A percentile compares a stretch with the other conserved stretches of the same genome.
Conservation (phyloP, 2,888 invertebrate species). For the Drosophila nr. perissopoda region DNA sequence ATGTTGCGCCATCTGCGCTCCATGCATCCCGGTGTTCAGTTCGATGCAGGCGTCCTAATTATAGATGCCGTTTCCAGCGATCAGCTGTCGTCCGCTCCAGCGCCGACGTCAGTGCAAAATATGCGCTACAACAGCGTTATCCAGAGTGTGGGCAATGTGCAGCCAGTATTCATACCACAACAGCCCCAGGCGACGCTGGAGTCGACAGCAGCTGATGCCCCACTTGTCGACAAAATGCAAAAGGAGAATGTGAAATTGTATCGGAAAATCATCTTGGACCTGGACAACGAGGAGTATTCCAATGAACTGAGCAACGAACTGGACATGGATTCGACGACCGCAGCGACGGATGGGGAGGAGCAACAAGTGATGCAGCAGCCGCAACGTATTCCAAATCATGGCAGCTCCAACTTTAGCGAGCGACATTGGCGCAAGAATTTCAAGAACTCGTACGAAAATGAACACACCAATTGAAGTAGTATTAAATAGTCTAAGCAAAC, state of each 20-base stretch:
- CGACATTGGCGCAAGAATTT: slow-evolving; percentile 86
- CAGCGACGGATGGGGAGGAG: slow-evolving; percentile 7
- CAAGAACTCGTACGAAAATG: slow-evolving; percentile 74
- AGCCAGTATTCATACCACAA: slow-evolving; percentile 62
- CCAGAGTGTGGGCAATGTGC: slow-evolving; percentile 82
- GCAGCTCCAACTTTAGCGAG: slow-evolving; percentile 81
- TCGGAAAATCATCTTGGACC: slow-evolving; percentile 62
- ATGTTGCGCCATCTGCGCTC: slow-evolving; percentile 91
- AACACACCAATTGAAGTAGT: slow-evolving; percentile 53
- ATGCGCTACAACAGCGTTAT: slow-evolving; percentile 81
- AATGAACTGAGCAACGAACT: slow-evolving; percentile 68
- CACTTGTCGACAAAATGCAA: slow-evolving; percentile 41
- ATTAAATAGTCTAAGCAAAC: neutral
- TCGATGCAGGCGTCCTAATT: slow-evolving; percentile 63
- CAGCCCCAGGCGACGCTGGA: slow-evolving; percentile 9
- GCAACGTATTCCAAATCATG: slow-evolving; percentile 32
- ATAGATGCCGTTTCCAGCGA: slow-evolving; percentile 9
- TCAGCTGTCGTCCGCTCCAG: neutral
- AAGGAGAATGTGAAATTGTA: slow-evolving; percentile 69
- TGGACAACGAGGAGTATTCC: slow-evolving; percentile 70
- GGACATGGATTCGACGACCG: slow-evolving; percentile 40
- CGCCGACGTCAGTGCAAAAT: slow-evolving; percentile 23
- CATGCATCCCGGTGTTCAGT: slow-evolving; percentile 87
- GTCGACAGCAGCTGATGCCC: neutral
- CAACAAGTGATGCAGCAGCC: slow-evolving; percentile 24